These are phyloP conservation scores for Polietes domitor DNA, from an alignment of 2,888 invertebrate species.

Conservation along the genomic window DNA sequence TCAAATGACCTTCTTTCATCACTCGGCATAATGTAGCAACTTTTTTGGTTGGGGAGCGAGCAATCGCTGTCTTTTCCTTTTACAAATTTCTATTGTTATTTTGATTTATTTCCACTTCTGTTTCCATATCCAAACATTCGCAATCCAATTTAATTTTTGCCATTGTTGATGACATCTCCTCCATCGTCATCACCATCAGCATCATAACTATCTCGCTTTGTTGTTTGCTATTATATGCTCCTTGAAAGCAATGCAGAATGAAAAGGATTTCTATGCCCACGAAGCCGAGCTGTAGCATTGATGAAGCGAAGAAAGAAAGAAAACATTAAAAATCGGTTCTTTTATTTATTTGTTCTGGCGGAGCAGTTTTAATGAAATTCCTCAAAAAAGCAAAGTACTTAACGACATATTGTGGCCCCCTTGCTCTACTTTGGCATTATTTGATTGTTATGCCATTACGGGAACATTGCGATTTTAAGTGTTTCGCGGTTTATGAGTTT, in stretches of 20 bases:
- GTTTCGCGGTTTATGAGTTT: slow-evolving; percentile 7
- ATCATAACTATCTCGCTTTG: slow-evolving; percentile 1
- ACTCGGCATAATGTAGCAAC: neutral
- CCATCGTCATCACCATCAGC: slow-evolving; percentile 13
- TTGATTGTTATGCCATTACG: slow-evolving; percentile 2
- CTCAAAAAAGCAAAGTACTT: slow-evolving; percentile 8
- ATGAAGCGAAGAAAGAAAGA: neutral
- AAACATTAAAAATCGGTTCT: slow-evolving; percentile 33
- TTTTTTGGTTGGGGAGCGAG: slow-evolving; percentile 39
- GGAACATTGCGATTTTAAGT: slow-evolving; percentile 1
- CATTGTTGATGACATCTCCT: slow-evolving; percentile 51
- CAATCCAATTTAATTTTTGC: slow-evolving; percentile 37
- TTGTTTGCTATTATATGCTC: slow-evolving; percentile 5
- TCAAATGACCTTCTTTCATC: slow-evolving; percentile 70
- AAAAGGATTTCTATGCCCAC: slow-evolving; percentile 5
- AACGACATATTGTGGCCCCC: slow-evolving; percentile 28
- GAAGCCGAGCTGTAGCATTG: neutral
- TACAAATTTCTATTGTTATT: slow-evolving; percentile 31
- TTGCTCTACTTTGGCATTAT: neutral
- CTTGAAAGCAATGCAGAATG: neutral
- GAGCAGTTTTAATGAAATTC: slow-evolving; percentile 12
- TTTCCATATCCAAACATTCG: slow-evolving; percentile 42
- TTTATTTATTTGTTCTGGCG: slow-evolving; percentile 12
- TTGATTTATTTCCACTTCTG: slow-evolving; percentile 43
- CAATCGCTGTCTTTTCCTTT: slow-evolving; percentile 53